Evolutionary conservation across 2,888 invertebrate species (phyloP).

Genomic region (Sinhomidia bicolor): DNA sequence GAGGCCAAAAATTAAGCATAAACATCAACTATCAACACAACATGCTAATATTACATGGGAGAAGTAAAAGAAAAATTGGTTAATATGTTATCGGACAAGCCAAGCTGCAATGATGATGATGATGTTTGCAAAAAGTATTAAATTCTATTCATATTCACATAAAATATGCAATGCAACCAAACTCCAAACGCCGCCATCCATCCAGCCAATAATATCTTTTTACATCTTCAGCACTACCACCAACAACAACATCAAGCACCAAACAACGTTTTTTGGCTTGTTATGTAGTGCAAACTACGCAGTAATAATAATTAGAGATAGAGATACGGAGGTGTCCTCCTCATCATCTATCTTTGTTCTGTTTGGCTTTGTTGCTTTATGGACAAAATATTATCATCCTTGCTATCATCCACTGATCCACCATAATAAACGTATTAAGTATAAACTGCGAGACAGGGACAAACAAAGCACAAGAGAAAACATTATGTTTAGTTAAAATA

Average conservation of each 20-base stretch:
- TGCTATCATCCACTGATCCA: not conserved
- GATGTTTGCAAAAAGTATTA: slow-evolving; percentile 39
- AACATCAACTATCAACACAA: not conserved
- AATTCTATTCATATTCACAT: not conserved
- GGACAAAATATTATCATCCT: not conserved
- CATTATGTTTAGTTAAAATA: not conserved
- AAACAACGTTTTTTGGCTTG: not conserved
- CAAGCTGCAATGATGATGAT: not conserved
- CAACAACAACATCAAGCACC: not conserved
- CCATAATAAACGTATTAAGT: not conserved
- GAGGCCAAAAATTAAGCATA: slow-evolving; percentile 17
- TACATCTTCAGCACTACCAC: not conserved
- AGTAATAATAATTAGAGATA: slow-evolving; percentile 34
- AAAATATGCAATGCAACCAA: not conserved
- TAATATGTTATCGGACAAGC: slow-evolving; percentile 49
- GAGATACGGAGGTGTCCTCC: slow-evolving; percentile 18
- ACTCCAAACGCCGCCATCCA: not conserved
- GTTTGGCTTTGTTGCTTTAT: not conserved
- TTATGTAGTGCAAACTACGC: slow-evolving; percentile 44
- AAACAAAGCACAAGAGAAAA: not conserved
- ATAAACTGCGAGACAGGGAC: not conserved
- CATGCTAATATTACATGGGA: slow-evolving; percentile 4
- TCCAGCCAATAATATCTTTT: not conserved
- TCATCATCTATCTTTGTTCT: not conserved
- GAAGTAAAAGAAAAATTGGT: slow-evolving; percentile 14